Conservation (phyloP, 2,113 vertebrate genomes). For the Jacana jacana region DNA sequence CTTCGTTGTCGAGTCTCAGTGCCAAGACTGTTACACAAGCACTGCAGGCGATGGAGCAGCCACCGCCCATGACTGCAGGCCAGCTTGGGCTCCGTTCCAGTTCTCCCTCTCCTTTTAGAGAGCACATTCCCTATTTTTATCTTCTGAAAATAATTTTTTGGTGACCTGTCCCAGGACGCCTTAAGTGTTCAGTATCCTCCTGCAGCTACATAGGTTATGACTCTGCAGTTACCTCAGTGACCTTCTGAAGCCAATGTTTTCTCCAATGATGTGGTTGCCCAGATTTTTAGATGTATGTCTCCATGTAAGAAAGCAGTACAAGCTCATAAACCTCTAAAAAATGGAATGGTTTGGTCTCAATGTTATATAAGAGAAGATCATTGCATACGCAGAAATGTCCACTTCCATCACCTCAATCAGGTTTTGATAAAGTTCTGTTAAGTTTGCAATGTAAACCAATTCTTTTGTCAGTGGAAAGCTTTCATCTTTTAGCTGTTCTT, state of each 20-base stretch:
- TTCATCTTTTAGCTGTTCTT: not conserved
- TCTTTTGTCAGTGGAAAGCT: not conserved
- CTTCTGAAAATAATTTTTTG: not conserved
- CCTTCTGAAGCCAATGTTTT: not conserved
- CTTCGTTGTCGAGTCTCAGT: not conserved
- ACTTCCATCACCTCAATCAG: not conserved
- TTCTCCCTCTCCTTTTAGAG: not conserved
- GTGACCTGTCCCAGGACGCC: not conserved
- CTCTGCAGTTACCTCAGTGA: not conserved
- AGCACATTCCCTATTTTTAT: not conserved
- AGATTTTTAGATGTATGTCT: not conserved
- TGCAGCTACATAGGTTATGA: not conserved
- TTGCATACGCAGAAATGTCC: not conserved
- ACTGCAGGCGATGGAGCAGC: not conserved
- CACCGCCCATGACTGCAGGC: not conserved
- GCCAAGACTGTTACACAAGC: not conserved
- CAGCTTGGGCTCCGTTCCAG: not conserved
- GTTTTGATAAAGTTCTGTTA: not conserved
- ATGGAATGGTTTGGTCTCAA: not conserved
- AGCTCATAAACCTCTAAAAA: not conserved
- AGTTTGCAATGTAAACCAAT: not conserved
- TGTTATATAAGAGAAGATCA: not conserved
- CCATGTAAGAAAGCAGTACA: not conserved
- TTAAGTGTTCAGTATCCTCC: not conserved
- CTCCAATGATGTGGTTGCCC: not conserved